These are phyloP conservation scores for Rhinopomastus cyanomelas DNA, from an alignment of 2,113 vertebrate genomes.

Conservation along the genomic window DNA sequence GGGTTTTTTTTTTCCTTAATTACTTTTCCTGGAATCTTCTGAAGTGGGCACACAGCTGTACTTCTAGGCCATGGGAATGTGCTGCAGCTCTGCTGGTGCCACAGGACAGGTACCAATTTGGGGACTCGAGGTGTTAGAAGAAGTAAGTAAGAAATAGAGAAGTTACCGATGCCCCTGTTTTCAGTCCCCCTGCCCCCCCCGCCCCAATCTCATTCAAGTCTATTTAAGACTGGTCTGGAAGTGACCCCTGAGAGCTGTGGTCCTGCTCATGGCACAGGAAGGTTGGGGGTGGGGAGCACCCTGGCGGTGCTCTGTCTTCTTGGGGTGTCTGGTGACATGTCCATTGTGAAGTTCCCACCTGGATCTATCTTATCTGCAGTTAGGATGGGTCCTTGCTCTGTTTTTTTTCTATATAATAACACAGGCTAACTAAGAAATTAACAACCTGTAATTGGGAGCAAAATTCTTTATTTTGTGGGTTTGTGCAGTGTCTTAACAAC, in stretches of 20 bases:
- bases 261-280: fast-evolving
- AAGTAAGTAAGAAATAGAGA: not conserved
- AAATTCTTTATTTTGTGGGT: not conserved
- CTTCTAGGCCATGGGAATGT: not conserved
- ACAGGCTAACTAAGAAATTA: not conserved
- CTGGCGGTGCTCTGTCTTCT: fast-evolving
- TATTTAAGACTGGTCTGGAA: not conserved
- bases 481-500: not conserved
- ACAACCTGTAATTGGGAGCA: not conserved
- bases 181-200: too few relatives aligned
- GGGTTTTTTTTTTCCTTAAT: too few relatives aligned
- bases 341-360: fast-evolving
- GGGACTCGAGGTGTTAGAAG: not conserved
- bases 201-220: fast-evolving
- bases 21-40: fast-evolving
- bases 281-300: not conserved
- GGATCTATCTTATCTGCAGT: not conserved
- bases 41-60: fast-evolving
- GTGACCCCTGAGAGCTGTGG: fast-evolving
- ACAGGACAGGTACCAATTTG: fast-evolving
- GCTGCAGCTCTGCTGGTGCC: not conserved
- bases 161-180: not conserved
- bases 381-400: not conserved
- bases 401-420: not conserved
- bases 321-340: not conserved